Evolutionary conservation across 2,888 invertebrate species (phyloP), one percentile per base, ranked within the genome.

Genomic region (Neria commutata): DNA sequence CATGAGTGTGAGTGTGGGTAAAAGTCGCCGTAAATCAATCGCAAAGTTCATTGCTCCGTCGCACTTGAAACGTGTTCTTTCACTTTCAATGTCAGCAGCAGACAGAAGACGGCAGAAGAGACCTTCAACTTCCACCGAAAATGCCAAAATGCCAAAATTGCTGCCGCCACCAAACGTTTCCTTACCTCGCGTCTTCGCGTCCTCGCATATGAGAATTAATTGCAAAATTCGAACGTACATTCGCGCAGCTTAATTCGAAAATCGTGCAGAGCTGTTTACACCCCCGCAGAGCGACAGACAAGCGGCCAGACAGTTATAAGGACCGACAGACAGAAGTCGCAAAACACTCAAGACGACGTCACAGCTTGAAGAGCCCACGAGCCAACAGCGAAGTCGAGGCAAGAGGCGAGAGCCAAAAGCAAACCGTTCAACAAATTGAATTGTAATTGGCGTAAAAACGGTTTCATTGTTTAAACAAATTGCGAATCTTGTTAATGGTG

Each of bases 181-280:
- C 42, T 42, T 19, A 17, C 21, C 8, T n/a, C 37, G 42, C 21
- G 19, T 19, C 19, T 21, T 19, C 17, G 42, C 21, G 19, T 19
- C 19, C 42, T 19, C 17, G 21, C 17, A 19, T 19, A 21, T 14
- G 42, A 17, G 21, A 42, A 21, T 42, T 42, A 42, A 42, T 42
- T 42, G 42, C 42, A n/a, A 37, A 37, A 37, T 37, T 62, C 61
- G n/a, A 62, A 61, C 55, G 62, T 49, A 61, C 59, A 51, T 53
- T 61, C 53, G 64, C 59, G 64, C 61, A 64, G 57, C 59, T 54
- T 65, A 65, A 66, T 66, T 65, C 61, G 61, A 61, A 65, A 65
- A 66, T 64, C 67, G 65, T 66, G 66, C 54, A 56, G 19, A 19
- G 58, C 17, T 61, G 54, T 62, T 40, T 56, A 66, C 63, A 63